Base-by-base conservation (phyloP, 2,797 vertebrate genomes). In the Sparidentex hasta region DNA sequence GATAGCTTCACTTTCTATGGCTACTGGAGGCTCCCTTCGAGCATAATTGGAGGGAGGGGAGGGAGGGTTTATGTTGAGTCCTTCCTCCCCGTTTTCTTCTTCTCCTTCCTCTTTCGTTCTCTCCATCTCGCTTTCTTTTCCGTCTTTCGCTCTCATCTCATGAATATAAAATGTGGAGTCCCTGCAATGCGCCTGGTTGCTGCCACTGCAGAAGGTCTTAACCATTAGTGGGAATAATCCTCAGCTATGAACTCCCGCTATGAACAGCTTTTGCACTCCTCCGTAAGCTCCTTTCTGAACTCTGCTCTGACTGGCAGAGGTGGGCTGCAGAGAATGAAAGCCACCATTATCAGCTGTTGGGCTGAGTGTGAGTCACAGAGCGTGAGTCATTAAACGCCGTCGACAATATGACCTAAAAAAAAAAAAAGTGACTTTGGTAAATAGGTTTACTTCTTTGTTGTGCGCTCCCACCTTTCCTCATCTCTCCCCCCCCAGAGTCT, bases 191-290 rank as follows among this genome's bases (percentile, higher is more conserved):
- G 64, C 73, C 68, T 51, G 66, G 72, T 80, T 71, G 66, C 80
- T 73, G 66, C 83, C 66, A 18, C 76, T 68, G 79, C 84, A 85
- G 67, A 82, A 67, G 72, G 79, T 78, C 79, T 84, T 51, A 74
- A 76, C 78, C 79, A 81, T 84, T 82, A 82, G 68, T 65, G 78
- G 54, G 73, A 90, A 86, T 82, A 86, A 86, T 85, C 85, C 81
- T 50, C 3, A 64, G 69, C 79, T 65, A 47, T 70, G 81, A 85
- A 81, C 84, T 71, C 70, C 52, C 48, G 78, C 18, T 38, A 38
- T 38, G 38, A 38, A 38, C 38, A 38, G 20, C 59, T 80, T 71
- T 63, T 59, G 72, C 78, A 27, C 65, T 69, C 50, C 44, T 74
- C 65, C 51, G 43, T 81, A 77, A 87, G 77, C 79, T 80, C 48